Percentiles rank a stretch among this genome's conserved stretches.
Conservation (phyloP, 2,888 invertebrate species). For the Athalia rosae region DNA sequence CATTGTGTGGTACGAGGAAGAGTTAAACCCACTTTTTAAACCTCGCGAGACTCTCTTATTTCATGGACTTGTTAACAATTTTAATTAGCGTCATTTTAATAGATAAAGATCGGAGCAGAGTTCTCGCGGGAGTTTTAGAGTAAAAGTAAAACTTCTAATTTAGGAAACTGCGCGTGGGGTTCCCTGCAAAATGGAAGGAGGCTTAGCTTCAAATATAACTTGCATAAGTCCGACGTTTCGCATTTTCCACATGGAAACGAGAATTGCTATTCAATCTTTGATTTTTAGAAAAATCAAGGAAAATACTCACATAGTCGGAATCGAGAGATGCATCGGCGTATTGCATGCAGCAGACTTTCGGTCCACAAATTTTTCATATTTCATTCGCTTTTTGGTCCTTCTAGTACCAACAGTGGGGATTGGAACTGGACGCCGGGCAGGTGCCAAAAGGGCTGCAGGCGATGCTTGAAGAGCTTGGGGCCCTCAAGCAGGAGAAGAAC, state of each 20-base stretch:
- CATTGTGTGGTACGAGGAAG: not conserved
- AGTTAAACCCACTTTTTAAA: constrained; percentile 1
- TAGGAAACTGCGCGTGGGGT: not conserved
- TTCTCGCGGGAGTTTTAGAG: constrained; percentile 10
- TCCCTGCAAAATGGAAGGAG: not conserved
- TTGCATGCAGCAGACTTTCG: too few species aligned
- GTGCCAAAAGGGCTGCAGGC: constrained; percentile 87
- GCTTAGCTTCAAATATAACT: not conserved
- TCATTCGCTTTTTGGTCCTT: constrained; percentile 63
- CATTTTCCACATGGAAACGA: not conserved
- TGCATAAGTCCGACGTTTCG: too few species aligned
- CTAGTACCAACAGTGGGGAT: constrained; percentile 88
- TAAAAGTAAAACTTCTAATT: constrained; percentile 8
- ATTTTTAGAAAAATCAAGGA: not conserved
- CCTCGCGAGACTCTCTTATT: not conserved
- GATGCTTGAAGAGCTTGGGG: constrained; percentile 84
- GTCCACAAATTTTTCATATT: not conserved
- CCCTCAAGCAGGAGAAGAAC: constrained; percentile 80
- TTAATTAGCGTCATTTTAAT: constrained; percentile 26
- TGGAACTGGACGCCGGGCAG: constrained; percentile 87
- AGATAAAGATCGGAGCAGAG: constrained; percentile 8
- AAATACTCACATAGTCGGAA: too few species aligned
- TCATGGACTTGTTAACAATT: constrained; percentile 21
- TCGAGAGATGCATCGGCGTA: too few species aligned
- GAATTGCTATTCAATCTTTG: not conserved